Evolutionary conservation across 2,888 invertebrate species (phyloP).

Genomic region (Dryadula phaetusa): DNA sequence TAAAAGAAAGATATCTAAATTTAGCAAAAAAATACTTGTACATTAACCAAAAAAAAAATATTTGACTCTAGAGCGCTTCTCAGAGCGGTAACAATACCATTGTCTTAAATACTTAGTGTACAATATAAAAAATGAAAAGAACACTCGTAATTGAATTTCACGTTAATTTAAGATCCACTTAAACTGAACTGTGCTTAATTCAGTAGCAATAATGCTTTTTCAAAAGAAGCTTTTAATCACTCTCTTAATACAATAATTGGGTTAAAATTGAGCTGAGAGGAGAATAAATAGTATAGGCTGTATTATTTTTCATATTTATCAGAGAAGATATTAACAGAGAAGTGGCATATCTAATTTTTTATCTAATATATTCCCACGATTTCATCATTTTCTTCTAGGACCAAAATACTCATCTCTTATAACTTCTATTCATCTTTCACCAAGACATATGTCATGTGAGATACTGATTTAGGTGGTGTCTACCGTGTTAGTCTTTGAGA

Average conservation of each 20-base stretch:
- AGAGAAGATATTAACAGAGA: too few relatives aligned
- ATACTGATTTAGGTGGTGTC: too few relatives aligned
- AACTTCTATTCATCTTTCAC: too few relatives aligned
- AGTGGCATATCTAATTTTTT: too few relatives aligned
- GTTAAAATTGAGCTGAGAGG: constrained; percentile 3
- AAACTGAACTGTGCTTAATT: constrained; percentile 9
- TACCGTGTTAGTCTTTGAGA: too few relatives aligned
- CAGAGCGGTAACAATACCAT: background rate
- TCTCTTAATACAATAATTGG: constrained; percentile 14
- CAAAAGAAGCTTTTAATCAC: constrained; percentile 19
- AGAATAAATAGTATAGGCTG: background rate
- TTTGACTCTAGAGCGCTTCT: background rate
- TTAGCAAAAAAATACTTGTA: too few relatives aligned
- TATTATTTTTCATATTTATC: background rate
- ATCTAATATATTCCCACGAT: too few relatives aligned
- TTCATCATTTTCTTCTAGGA: too few relatives aligned
- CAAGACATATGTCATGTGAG: too few relatives aligned
- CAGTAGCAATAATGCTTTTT: constrained; percentile 9
- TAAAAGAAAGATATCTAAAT: too few relatives aligned
- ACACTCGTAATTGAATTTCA: constrained; percentile 12
- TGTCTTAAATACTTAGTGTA: background rate
- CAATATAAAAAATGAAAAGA: constrained; percentile 12
- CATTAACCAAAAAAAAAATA: too few relatives aligned
- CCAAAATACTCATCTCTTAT: too few relatives aligned
- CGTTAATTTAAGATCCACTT: constrained; percentile 21